These are phyloP conservation scores for Hypena proboscidalis DNA, from an alignment of 2,888 invertebrate species.

Conservation along the genomic window DNA sequence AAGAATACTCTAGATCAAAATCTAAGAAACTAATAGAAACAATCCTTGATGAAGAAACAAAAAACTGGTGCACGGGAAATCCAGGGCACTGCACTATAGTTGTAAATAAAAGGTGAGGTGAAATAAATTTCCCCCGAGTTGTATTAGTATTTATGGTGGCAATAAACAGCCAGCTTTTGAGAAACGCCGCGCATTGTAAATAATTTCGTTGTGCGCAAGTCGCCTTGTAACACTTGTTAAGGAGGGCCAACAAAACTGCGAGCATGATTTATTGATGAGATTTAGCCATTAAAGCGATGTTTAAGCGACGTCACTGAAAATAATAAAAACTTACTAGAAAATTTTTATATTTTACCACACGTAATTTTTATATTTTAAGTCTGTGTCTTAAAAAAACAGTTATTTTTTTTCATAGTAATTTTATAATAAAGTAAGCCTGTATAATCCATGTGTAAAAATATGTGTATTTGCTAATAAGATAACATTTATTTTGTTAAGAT, in stretches of 20 bases:
- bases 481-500: no score
- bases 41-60: slow-evolving; percentile 30
- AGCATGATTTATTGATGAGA: slow-evolving; percentile 6
- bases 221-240: slow-evolving; percentile 73
- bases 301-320: no score
- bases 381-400: no score
- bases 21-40: background rate
- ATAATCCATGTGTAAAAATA: no score
- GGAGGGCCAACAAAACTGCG: slow-evolving; percentile 49
- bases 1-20: no score
- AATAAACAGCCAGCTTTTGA: slow-evolving; percentile 80
- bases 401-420: no score
- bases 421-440: no score
- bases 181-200: slow-evolving; percentile 80
- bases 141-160: slow-evolving; percentile 82
- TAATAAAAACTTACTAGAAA: no score
- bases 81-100: slow-evolving; percentile 63
- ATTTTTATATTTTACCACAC: no score
- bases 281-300: slow-evolving; percentile 17
- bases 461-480: no score
- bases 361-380: no score
- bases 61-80: slow-evolving; percentile 53
- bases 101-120: slow-evolving; percentile 80
- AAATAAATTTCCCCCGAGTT: slow-evolving; percentile 80
- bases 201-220: slow-evolving; percentile 77